Base-by-base conservation (phyloP, 2,888 invertebrate genomes). In the Ormia ochracea region DNA sequence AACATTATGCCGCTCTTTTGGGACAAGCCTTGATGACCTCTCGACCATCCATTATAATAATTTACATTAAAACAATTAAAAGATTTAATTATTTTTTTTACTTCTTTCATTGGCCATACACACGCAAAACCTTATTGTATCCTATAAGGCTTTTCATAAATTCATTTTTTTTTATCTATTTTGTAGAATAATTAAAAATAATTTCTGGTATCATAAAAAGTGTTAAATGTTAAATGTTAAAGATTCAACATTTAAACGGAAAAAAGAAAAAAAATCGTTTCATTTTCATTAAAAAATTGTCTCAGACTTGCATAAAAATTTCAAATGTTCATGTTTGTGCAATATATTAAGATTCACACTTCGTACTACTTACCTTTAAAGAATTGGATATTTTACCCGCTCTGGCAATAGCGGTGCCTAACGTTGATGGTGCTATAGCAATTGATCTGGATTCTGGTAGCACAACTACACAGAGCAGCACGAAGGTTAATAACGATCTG, bases 351-450 rank as follows among this genome's bases (percentile, higher is more conserved):
- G 17, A 43, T 36, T 36, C 31, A 31, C 56, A 14, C 23, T 65
- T n/a, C n/a, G 36, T 31, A 23, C 43, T 33, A 86, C 89, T 87
- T 81, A 90, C 90, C 88, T 89, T 90, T 78, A 90, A 84, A 48
- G 87, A 85, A 80, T 89, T 90, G 50, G 90, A 90, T 54, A 90
- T 75, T 84, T 89, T 89, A 14, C 89, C 90, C 72, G 90, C 90
- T 81, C 89, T 85, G 1, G 89, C 89, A 38, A 90, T 87, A n/a
- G 90, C 88, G 33, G 88, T 89, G 58, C 90, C 89, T 83, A 90
- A 88, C 36, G 90, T 90, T 23, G 89, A 88, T 38, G 90, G 90
- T n/a, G 90, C 89, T 69, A 89, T 88, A 66, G 89, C 89, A 74
- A 89, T 87, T 61, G 87, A 79, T 3, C 75, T 52, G 61, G 84